Evolutionary conservation across 2,888 invertebrate genomes (phyloP), one percentile per base, ranked within the genome.

Genomic region (Lacanobia oleracea): DNA sequence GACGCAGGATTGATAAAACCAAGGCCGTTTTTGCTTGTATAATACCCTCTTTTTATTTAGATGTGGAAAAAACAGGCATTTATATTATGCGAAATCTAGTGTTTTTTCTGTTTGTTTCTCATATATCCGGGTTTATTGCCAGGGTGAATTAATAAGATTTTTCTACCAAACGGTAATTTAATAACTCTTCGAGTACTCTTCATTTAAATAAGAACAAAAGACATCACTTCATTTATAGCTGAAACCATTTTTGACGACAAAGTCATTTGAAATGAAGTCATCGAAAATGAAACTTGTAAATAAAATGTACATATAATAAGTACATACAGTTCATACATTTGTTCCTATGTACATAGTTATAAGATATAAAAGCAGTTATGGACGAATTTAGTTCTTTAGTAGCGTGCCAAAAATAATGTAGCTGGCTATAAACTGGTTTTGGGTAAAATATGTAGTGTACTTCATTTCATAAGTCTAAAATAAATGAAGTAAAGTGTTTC

Each of bases 371-470:
- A 76, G 83, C 83, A 87, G 82, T 76, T 84, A 78, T 72, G 84
- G 86, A 89, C 91, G 91, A 90, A 91, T 92, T 92, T 94, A 93
- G 92, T 84, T 88, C 79, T 88, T 79, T 89, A 91, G 90, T 91
- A 90, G 92, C 84, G 94, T 94, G 94, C 94, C 94, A 94, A 94
- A 94, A 91, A 91, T 89, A 86, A 86, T 87, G 73, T 91, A 92
- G 88, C 90, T 88, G 90, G 90, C 91, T 90, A 89, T 88, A 83
- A 85, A 79, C 74, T 80, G 89, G 90, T 90, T 89, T 88, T 88
- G 88, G 90, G 89, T 89, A 80, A 82, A 67, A 67, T 76, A 77
- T 63, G 53, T 81, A 81, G 33, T 81, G 33, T 81, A 79, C 72
- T 40, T 59, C 59, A 59, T 59, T 78, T 83, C 77, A 81, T 81